Conservation (phyloP, 2,113 vertebrate genomes). For the Corythornis madagascariensis region DNA sequence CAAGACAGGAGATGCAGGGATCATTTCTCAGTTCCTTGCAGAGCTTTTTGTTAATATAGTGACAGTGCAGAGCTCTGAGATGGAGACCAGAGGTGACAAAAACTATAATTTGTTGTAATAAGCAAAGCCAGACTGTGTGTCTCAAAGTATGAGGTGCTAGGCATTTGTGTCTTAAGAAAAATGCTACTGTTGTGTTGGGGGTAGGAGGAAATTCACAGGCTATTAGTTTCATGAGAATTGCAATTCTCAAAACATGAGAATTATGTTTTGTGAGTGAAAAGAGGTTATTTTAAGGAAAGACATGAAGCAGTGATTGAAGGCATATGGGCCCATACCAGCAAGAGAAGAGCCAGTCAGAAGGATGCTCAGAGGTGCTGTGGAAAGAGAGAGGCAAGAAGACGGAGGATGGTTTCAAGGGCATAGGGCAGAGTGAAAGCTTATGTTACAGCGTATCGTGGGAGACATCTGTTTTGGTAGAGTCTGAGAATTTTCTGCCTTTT, state of each 20-base stretch:
- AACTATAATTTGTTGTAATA: background rate
- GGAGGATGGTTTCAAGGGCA: background rate
- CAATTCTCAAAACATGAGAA: background rate
- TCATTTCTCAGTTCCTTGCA: background rate
- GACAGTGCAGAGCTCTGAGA: background rate
- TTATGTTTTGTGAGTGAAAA: background rate
- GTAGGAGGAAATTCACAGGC: background rate
- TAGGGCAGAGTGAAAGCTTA: background rate
- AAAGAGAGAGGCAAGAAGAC: background rate
- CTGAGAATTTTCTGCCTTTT: background rate
- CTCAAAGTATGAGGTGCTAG: background rate
- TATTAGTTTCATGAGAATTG: background rate
- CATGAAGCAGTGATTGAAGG: background rate
- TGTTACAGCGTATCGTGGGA: background rate
- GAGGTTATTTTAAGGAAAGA: background rate
- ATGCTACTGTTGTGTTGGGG: background rate
- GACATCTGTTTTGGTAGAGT: background rate
- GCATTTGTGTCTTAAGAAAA: background rate
- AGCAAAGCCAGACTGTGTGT: background rate
- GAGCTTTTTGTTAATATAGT: background rate
- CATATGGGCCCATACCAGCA: rapidly evolving
- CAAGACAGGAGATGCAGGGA: background rate
- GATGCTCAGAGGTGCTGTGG: background rate
- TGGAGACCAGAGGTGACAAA: background rate
- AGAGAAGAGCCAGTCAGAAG: background rate